A percentile compares a stretch with the other conserved stretches of the same genome.
phyloP scores from a whole-genome alignment of 2,797 vertebrate species.

The Sorex maritimensis region DNA sequence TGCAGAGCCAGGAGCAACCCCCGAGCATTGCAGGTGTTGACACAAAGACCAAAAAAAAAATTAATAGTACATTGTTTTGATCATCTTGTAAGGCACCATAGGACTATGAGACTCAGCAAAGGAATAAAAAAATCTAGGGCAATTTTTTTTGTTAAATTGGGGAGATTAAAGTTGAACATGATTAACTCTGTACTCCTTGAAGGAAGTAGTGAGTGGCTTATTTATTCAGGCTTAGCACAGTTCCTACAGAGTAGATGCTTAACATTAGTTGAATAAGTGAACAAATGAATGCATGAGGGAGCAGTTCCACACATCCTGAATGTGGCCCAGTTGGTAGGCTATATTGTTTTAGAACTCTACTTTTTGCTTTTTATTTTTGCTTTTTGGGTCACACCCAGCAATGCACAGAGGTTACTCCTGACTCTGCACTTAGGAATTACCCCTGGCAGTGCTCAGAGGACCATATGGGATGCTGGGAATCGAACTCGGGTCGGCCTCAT shows the following conservation, averaged over 20 bases:
- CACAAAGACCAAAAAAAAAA: no score
- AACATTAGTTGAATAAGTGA: not conserved
- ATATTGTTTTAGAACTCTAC: slow-evolving; percentile 13
- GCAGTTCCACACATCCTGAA: not conserved
- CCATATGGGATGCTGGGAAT: no score
- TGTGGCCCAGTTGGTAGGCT: not conserved
- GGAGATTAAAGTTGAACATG: slow-evolving; percentile 55
- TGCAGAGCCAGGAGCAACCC: no score
- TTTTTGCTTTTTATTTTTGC: slow-evolving; percentile 2
- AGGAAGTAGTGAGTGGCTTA: not conserved
- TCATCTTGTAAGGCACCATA: not conserved
- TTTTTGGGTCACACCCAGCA: no score
- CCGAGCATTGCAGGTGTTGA: no score
- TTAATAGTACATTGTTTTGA: not conserved
- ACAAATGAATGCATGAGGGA: not conserved
- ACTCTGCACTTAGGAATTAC: no score
- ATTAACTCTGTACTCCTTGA: not conserved
- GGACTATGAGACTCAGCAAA: not conserved
- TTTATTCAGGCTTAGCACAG: not conserved
- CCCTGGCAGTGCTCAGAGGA: no score
- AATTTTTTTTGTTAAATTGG: not conserved
- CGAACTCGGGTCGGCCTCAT: no score
- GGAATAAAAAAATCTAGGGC: not conserved
- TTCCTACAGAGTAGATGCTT: not conserved
- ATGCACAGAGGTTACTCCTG: no score